These are phyloP conservation scores for Byasa hedistus DNA, from an alignment of 2,888 invertebrate genomes.

Conservation along the genomic window DNA sequence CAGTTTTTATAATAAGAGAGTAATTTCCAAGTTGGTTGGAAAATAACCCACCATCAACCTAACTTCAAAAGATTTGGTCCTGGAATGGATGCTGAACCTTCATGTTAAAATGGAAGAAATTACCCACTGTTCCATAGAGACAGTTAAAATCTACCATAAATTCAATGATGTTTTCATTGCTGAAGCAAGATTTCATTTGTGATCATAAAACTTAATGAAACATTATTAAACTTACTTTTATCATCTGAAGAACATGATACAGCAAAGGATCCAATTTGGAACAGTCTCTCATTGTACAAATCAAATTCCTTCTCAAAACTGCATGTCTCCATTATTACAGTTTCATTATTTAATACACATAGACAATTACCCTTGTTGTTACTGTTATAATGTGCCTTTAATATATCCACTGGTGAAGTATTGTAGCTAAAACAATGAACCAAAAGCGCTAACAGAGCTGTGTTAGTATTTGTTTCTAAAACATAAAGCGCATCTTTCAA, in stretches of 20 bases:
- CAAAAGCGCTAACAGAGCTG: slow-evolving; percentile 81
- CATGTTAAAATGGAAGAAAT: too few relatives aligned
- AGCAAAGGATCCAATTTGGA: slow-evolving; percentile 86
- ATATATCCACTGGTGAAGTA: slow-evolving; percentile 51
- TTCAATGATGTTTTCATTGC: too few relatives aligned
- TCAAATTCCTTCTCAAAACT: slow-evolving; percentile 82
- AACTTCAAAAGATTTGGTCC: too few relatives aligned
- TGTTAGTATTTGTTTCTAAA: slow-evolving; percentile 83
- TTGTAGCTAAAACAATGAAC: slow-evolving; percentile 61
- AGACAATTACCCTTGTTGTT: slow-evolving; percentile 42
- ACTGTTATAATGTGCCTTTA: slow-evolving; percentile 54
- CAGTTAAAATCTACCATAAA: too few relatives aligned
- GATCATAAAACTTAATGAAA: too few relatives aligned
- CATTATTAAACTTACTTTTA: slow-evolving; percentile 50
- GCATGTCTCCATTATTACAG: slow-evolving; percentile 66
- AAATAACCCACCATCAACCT: too few relatives aligned
- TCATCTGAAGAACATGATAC: slow-evolving; percentile 78
- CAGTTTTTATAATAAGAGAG: too few relatives aligned
- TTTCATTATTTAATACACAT: slow-evolving; percentile 43
- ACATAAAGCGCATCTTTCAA: slow-evolving; percentile 81
- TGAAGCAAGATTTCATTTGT: too few relatives aligned
- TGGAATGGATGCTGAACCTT: too few relatives aligned
- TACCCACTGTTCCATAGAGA: too few relatives aligned
- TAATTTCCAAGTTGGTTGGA: too few relatives aligned
- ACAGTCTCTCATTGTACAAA: slow-evolving; percentile 82